A percentile compares a stretch with the other conserved stretches of the same genome.
These are phyloP conservation scores for Ondatra zibethicus DNA, from an alignment of 2,113 vertebrate species.

Conservation along the genomic window DNA sequence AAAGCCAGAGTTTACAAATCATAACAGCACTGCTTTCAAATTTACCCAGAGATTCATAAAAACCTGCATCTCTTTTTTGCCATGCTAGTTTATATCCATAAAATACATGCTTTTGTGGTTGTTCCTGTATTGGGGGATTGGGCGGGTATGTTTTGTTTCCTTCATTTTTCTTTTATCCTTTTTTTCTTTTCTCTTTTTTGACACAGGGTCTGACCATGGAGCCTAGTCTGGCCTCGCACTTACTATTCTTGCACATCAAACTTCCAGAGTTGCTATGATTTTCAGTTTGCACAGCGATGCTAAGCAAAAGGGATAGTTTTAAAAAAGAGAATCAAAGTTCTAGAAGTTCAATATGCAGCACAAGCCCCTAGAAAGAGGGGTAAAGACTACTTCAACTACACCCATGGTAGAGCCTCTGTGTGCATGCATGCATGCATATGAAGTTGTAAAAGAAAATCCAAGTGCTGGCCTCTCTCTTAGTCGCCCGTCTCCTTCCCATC, in stretches of 20 bases:
- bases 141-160: not conserved
- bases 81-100: not conserved
- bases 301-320: not conserved
- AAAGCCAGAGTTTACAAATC: slow-evolving; percentile 44
- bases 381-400: not conserved
- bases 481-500: not conserved
- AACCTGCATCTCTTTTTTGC: not conserved
- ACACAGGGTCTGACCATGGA: not conserved
- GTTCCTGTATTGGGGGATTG: not conserved
- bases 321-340: not conserved
- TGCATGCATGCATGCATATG: not conserved
- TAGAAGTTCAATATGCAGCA: not conserved
- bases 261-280: not conserved
- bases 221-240: not conserved
- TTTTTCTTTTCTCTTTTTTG: not conserved
- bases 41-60: slow-evolving; percentile 47
- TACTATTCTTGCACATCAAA: not conserved
- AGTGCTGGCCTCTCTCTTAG: not conserved
- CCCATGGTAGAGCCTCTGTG: not conserved
- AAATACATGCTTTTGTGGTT: not conserved
- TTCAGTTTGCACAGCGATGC: not conserved
- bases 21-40: slow-evolving; percentile 12
- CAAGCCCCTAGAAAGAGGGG: not conserved
- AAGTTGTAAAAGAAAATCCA: not conserved
- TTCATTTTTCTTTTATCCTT: not conserved